Conservation (phyloP, 2,888 invertebrate genomes). For the Dyspetes luteomarginatus region DNA sequence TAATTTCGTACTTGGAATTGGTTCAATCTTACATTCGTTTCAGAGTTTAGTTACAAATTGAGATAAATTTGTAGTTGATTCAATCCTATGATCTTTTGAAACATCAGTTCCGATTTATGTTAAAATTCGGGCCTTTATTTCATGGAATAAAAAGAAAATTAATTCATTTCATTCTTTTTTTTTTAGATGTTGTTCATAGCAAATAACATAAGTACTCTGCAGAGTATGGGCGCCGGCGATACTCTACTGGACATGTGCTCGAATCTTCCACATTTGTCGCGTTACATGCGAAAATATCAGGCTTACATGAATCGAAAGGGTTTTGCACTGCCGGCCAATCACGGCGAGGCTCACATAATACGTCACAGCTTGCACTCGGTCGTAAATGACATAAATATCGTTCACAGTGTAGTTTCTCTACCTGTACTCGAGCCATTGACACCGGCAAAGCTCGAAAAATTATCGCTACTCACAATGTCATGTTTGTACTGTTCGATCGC, state of each 20-base stretch:
- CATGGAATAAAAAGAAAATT: too few relatives aligned
- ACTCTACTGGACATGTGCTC: conserved; percentile 92
- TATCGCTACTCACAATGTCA: conserved; percentile 92
- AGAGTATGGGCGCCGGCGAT: conserved; percentile 92
- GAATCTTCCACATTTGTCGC: conserved; percentile 88
- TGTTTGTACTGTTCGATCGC: conserved; percentile 92
- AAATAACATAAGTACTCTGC: conserved; percentile 91
- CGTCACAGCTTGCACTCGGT: conserved; percentile 91
- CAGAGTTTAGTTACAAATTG: too few relatives aligned
- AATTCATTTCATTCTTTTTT: conserved; percentile 47
- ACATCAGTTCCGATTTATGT: too few relatives aligned
- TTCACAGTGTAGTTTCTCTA: conserved; percentile 92
- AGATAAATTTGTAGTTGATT: too few relatives aligned
- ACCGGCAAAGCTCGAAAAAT: conserved; percentile 91
- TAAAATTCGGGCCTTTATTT: too few relatives aligned
- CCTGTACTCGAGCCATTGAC: conserved; percentile 95
- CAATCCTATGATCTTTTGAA: too few relatives aligned
- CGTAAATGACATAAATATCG: conserved; percentile 93
- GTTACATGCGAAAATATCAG: conserved; percentile 87
- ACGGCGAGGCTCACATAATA: conserved; percentile 90
- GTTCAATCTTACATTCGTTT: too few relatives aligned
- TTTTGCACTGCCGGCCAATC: conserved; percentile 87
- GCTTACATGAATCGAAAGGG: conserved; percentile 88
- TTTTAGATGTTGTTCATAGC: conserved; percentile 90
- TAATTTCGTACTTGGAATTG: too few relatives aligned